Evolutionary conservation across 2,888 invertebrate genomes (phyloP).

Genomic region (Patella ulyssiponensis): DNA sequence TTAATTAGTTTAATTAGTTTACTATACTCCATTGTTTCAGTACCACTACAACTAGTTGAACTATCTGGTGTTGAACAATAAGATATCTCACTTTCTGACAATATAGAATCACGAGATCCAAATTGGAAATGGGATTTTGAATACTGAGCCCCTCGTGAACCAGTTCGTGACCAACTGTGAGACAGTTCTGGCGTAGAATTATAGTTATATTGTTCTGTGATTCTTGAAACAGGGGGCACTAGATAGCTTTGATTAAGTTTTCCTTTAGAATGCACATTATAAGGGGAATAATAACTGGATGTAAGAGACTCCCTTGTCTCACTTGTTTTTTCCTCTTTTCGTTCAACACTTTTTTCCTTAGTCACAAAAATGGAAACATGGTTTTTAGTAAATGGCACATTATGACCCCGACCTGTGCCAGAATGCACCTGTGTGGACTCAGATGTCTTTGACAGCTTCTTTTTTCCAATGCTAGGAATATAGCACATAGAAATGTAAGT

Average conservation of each 20-base stretch:
- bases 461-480: slow-evolving; percentile 27
- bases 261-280: not conserved
- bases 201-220: not conserved
- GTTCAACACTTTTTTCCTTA: slow-evolving; percentile 2
- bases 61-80: slow-evolving; percentile 37
- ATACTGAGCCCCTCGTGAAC: not conserved
- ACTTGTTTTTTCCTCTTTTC: not conserved
- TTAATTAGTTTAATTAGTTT: slow-evolving; percentile 56
- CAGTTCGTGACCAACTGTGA: not conserved
- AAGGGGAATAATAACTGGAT: not conserved
- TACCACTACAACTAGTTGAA: slow-evolving; percentile 26
- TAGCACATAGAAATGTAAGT: slow-evolving; percentile 34
- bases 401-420: not conserved
- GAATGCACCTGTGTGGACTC: too few species aligned
- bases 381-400: not conserved
- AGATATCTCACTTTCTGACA: slow-evolving; percentile 31
- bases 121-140: not conserved
- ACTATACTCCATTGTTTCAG: slow-evolving; percentile 49
- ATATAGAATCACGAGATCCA: not conserved
- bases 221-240: too few species aligned
- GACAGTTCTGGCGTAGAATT: not conserved
- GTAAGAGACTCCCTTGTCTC: not conserved
- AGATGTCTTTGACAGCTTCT: not conserved
- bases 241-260: too few species aligned
- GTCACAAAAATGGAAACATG: slow-evolving; percentile 3